These are phyloP conservation scores for Scopus umbretta DNA, from an alignment of 2,113 vertebrate species.

Conservation along the genomic window DNA sequence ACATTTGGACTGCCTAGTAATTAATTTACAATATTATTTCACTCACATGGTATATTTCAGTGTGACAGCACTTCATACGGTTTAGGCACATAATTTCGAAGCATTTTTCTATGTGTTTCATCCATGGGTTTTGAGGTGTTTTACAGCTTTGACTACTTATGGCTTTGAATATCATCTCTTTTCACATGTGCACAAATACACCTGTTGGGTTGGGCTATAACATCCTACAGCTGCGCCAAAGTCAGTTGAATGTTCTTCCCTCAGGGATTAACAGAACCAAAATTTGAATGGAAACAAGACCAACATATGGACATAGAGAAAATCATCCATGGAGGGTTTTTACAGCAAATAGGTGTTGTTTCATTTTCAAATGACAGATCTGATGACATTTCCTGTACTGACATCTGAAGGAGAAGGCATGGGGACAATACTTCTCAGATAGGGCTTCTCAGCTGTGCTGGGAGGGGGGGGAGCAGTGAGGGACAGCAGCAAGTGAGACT, in stretches of 20 bases:
- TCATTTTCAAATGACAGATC: background rate
- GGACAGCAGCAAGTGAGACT: background rate
- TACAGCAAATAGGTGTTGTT: background rate
- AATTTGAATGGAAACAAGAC: background rate
- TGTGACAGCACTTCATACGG: background rate
- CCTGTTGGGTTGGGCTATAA: background rate
- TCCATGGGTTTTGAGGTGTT: background rate
- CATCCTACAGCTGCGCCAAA: background rate
- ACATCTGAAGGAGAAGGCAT: background rate
- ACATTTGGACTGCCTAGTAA: background rate
- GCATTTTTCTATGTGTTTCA: background rate
- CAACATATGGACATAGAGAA: background rate
- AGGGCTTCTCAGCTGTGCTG: background rate
- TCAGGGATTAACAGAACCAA: background rate
- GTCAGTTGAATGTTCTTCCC: background rate
- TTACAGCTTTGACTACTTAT: background rate
- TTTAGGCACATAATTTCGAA: background rate
- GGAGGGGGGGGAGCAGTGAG: background rate
- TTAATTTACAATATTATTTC: background rate
- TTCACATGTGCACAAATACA: background rate
- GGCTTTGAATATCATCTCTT: background rate
- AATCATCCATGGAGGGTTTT: background rate
- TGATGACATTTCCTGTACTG: accelerated
- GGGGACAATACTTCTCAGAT: background rate
- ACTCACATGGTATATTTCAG: background rate